Evolutionary conservation across 2,113 vertebrate genomes (phyloP).

Genomic region (Hydropotes inermis): DNA sequence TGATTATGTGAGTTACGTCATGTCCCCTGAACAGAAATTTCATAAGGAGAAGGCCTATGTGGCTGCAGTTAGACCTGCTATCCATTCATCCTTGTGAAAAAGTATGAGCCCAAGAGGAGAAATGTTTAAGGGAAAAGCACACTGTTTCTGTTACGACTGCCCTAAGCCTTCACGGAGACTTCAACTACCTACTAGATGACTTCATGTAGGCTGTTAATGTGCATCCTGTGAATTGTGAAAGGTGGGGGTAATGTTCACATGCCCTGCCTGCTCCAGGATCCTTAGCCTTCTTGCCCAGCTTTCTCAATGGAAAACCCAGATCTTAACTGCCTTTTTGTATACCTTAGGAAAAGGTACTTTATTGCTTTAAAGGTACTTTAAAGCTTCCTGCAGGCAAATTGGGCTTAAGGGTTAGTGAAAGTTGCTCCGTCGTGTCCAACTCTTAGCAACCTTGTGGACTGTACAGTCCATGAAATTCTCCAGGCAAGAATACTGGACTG

Average conservation of each 20-base stretch:
- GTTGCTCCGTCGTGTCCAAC: background rate
- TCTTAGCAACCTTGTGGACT: background rate
- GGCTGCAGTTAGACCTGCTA: background rate
- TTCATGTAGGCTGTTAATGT: background rate
- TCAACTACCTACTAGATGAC: background rate
- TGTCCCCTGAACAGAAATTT: slow-evolving; percentile 42
- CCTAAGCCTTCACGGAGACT: background rate
- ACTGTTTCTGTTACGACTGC: background rate
- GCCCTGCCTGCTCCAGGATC: background rate
- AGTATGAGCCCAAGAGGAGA: background rate
- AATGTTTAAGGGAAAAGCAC: slow-evolving; percentile 3
- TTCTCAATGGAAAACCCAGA: background rate
- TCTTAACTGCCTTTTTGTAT: background rate
- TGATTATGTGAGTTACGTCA: slow-evolving; percentile 11
- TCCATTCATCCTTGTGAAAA: background rate
- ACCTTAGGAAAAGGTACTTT: background rate
- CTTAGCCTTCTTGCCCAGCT: background rate
- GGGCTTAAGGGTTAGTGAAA: background rate
- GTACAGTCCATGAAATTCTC: background rate
- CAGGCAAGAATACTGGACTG: background rate
- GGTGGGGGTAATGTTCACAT: background rate
- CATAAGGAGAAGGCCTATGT: background rate
- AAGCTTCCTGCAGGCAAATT: background rate
- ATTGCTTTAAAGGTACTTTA: background rate
- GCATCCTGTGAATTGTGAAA: background rate